A percentile compares a stretch with the other conserved stretches of the same genome.
These are phyloP conservation scores for Amiota minor DNA, from an alignment of 2,888 invertebrate species.

Conservation along the genomic window DNA sequence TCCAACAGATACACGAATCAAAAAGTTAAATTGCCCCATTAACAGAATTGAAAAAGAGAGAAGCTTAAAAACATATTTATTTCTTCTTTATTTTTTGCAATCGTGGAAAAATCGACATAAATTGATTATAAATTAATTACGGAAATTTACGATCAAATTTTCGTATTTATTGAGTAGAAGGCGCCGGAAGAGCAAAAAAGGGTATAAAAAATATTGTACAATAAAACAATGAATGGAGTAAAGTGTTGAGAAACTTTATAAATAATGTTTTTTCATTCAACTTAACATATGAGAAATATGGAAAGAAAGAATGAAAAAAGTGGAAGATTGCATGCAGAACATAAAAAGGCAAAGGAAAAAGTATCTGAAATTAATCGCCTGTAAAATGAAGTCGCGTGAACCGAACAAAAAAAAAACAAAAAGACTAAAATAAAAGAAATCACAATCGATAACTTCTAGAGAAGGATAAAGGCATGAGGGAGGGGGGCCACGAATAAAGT, in stretches of 20 bases:
- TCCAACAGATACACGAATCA: neutral
- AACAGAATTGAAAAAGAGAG: no score
- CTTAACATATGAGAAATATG: neutral
- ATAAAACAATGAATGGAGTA: neutral
- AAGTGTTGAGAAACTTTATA: neutral
- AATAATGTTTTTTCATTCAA: neutral
- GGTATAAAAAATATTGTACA: neutral
- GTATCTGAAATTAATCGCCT: constrained; percentile 26
- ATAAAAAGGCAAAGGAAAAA: neutral
- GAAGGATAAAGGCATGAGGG: neutral
- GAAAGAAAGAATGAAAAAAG: neutral
- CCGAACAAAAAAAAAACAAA: neutral
- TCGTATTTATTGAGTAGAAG: constrained; percentile 15
- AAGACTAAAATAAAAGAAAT: constrained; percentile 5
- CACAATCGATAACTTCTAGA: neutral
- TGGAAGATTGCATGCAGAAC: no score
- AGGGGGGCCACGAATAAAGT: no score
- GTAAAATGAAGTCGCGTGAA: constrained; percentile 19
- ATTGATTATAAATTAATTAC: constrained; percentile 28
- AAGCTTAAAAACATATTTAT: no score
- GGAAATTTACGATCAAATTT: constrained; percentile 4
- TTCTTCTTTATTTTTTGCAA: no score
- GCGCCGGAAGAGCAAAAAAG: neutral
- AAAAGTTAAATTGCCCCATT: neutral
- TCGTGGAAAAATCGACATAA: neutral